Conservation (phyloP, 2,797 vertebrate genomes). For the Gallinago stenura region DNA sequence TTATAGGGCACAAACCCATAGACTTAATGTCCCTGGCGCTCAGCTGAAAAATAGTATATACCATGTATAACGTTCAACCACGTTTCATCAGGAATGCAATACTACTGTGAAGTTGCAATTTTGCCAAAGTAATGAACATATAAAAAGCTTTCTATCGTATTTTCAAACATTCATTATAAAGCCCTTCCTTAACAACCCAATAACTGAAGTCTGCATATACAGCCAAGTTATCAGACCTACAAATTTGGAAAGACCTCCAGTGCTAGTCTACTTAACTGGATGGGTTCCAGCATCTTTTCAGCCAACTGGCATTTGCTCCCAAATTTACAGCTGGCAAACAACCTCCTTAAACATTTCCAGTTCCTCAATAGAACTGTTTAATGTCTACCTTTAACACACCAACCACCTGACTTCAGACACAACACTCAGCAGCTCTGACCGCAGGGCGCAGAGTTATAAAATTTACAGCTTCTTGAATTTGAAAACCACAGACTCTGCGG, state of each 20-base stretch:
- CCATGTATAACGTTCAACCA: neutral
- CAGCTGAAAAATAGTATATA: neutral
- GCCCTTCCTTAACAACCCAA: constrained; percentile 36
- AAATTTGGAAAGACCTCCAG: constrained; percentile 77
- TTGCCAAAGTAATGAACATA: constrained; percentile 37
- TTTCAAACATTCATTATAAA: constrained; percentile 7
- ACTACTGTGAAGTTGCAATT: constrained; percentile 45
- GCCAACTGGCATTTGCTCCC: constrained; percentile 79
- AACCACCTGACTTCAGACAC: constrained; percentile 84
- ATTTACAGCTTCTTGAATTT: constrained; percentile 81
- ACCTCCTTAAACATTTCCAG: constrained; percentile 79
- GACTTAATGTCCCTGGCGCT: neutral
- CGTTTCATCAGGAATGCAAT: constrained; percentile 23
- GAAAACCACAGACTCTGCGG: constrained; percentile 68
- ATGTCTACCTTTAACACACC: constrained; percentile 83
- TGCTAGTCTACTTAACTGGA: constrained; percentile 82
- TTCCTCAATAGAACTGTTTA: constrained; percentile 78
- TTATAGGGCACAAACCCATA: neutral
- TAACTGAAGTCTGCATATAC: constrained; percentile 5
- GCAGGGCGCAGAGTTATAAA: constrained; percentile 80
- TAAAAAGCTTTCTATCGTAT: constrained; percentile 44
- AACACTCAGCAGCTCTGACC: constrained; percentile 81
- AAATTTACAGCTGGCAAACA: constrained; percentile 84
- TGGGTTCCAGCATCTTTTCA: constrained; percentile 74
- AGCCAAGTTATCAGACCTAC: constrained; percentile 69